Percentiles rank a stretch among this genome's conserved stretches.
Evolutionary conservation across 2,113 vertebrate genomes (phyloP).

Genomic region (Tauraco erythrolophus): DNA sequence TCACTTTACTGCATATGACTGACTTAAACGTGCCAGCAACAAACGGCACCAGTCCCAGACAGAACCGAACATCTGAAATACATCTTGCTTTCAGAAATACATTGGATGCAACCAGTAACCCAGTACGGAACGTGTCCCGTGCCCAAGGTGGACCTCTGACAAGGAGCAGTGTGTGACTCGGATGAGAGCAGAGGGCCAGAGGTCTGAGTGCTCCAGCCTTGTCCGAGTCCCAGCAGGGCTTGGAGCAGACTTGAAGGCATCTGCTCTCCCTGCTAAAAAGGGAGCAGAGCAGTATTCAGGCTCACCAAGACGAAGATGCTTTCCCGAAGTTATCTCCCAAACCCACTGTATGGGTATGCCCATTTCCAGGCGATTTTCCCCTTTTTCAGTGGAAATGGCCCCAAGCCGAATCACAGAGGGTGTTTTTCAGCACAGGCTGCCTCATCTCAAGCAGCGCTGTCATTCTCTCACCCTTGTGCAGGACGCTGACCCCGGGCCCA

Average conservation of each 20-base stretch:
- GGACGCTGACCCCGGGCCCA: rapidly evolving
- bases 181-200: background rate
- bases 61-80: background rate
- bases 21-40: background rate
- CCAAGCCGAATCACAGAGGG: background rate
- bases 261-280: background rate
- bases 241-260: background rate
- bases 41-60: background rate
- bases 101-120: background rate
- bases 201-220: background rate
- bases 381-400: background rate
- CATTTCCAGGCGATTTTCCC: background rate
- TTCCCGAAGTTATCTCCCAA: background rate
- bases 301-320: background rate
- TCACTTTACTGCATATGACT: background rate
- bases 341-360: rapidly evolving
- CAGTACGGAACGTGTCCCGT: rapidly evolving
- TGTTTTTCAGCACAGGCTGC: rapidly evolving
- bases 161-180: background rate
- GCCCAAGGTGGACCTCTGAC: background rate
- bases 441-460: background rate
- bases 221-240: background rate
- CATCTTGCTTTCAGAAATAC: background rate
- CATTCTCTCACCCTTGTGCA: background rate
- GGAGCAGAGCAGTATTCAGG: background rate